Evolutionary conservation across 2,888 invertebrate species (phyloP).

Genomic region (Pristionchus exspectatus): DNA sequence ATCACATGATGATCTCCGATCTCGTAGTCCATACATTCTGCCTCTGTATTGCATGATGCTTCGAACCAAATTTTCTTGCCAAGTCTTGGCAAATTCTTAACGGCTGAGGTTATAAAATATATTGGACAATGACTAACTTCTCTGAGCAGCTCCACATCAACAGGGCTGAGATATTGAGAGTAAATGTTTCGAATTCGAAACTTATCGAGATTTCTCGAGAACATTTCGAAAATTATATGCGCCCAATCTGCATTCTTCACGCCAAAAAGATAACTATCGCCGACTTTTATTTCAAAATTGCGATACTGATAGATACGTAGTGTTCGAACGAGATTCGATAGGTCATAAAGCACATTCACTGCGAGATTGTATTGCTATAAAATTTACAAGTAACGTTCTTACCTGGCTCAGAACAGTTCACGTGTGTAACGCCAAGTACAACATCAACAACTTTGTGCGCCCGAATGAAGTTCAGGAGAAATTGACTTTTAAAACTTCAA

Average conservation of each 20-base stretch:
- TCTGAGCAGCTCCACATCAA: neutral
- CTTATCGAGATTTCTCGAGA: neutral
- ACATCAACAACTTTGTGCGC: neutral
- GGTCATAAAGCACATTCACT: neutral
- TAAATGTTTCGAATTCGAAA: neutral
- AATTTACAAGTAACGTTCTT: too few species aligned
- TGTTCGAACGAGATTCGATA: neutral
- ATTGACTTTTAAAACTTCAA: neutral
- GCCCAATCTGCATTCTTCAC: neutral
- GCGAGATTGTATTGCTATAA: neutral
- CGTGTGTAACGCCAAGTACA: neutral
- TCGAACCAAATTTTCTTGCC: neutral
- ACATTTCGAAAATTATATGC: neutral
- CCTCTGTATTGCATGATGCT: neutral
- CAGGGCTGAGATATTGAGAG: neutral
- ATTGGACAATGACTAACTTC: neutral
- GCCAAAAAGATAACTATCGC: neutral
- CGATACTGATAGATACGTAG: neutral
- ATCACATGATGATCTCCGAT: neutral
- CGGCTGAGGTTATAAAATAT: neutral
- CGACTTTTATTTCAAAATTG: neutral
- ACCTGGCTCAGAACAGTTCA: neutral
- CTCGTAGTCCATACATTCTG: neutral
- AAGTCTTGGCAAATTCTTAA: neutral
- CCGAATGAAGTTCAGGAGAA: neutral